Conservation (phyloP, 2,888 invertebrate species). For the Phyllotreta striolata region DNA sequence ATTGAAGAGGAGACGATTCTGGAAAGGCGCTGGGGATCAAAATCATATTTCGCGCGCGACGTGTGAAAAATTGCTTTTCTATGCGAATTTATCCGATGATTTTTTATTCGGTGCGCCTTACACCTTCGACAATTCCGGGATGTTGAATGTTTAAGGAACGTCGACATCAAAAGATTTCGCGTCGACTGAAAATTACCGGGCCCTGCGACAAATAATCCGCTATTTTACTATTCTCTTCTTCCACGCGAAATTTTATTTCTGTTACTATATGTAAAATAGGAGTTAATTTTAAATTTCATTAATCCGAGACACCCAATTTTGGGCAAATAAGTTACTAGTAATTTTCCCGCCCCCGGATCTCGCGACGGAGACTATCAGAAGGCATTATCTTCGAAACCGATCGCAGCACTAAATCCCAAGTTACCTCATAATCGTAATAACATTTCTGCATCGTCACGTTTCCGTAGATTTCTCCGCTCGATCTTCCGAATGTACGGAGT, state of each 20-base stretch:
- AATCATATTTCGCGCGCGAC: slow-evolving; percentile 59
- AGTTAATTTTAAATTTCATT: too few species aligned
- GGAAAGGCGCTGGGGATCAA: slow-evolving; percentile 57
- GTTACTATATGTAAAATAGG: too few species aligned
- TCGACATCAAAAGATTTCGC: slow-evolving; percentile 19
- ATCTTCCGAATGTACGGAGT: slow-evolving; percentile 40
- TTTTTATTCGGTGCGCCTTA: slow-evolving; percentile 46
- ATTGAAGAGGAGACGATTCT: slow-evolving; percentile 54
- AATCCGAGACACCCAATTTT: too few species aligned
- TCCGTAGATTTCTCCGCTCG: slow-evolving; percentile 8
- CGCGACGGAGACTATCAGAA: too few species aligned
- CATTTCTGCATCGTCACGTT: slow-evolving; percentile 56
- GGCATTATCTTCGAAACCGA: slow-evolving; percentile 23
- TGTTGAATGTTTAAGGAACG: neutral
- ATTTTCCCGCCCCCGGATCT: too few species aligned
- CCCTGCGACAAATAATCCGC: too few species aligned
- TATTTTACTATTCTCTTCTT: too few species aligned
- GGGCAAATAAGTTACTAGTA: too few species aligned
- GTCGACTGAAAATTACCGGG: too few species aligned
- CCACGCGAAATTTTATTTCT: too few species aligned
- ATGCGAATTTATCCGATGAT: slow-evolving; percentile 56
- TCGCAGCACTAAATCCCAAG: slow-evolving; percentile 27
- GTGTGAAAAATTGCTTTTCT: slow-evolving; percentile 59
- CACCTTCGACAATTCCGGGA: slow-evolving; percentile 11
- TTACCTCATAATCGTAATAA: slow-evolving; percentile 49